Base-by-base conservation (phyloP, 2,797 vertebrate genomes). In the Gila robusta region DNA sequence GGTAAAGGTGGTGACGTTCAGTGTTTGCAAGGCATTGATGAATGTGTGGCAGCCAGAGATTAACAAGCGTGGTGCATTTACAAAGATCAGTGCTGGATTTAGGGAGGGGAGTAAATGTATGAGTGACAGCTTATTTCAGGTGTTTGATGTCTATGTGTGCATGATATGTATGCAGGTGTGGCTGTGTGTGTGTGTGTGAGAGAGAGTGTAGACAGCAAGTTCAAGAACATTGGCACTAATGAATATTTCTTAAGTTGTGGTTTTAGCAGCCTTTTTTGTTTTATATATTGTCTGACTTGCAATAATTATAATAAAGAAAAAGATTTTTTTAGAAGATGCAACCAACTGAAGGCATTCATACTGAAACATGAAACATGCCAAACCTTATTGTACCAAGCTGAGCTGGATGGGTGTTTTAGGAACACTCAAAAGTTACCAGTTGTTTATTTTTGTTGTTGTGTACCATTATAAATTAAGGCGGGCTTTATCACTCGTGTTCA, bases 401-500 rank as follows among this genome's bases (percentile, higher is more conserved):
- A 95, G 95, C 95, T 95, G 94, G 94, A 95, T 85, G 93, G 93
- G 95, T 95, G 95, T 96, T 94, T 95, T 95, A 95, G 94, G 93
- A 92, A 95, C 94, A 95, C 95, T 95, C 95, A 94, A 84, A 95
- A 94, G 93, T 95, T 95, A 94, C 92, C 92, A 90, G 91, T 92
- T 93, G 86, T 90, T 89, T 92, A 87, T 94, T 93, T 93, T 94
- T 89, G 89, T 90, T 93, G 77, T 93, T 92, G 93, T 95, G 93
- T 95, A 94, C 93, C 92, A 89, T 91, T 96, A 95, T 96, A 96
- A 96, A 95, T 95, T 95, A 96, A 96, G 95, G 94, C 94, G 88
- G 94, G 95, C 94, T 95, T 95, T 95, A 96, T 95, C 95, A 96
- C 94, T 96, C 95, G 94, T 96, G 94, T 95, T 96, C 93, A 91